Base-by-base conservation (phyloP, 2,888 invertebrate species). In the Pomacea canaliculata region DNA sequence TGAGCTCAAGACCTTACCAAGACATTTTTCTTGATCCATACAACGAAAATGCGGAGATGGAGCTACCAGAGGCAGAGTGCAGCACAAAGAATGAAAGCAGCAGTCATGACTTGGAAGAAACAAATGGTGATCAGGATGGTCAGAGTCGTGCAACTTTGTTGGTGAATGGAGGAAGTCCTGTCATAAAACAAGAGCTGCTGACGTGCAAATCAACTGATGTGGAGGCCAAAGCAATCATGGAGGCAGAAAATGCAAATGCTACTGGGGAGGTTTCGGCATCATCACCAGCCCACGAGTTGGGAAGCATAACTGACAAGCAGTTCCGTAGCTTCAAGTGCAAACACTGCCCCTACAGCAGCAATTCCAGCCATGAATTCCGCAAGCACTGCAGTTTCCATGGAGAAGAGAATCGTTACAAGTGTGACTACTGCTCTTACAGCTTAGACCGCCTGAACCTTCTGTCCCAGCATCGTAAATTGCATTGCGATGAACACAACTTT, bases 361-460 rank as follows among this genome's bases (percentile, higher is more conserved):
- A 83, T 76, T 83, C 85, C 51, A 76, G 73, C 56, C 77, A 78
- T 63, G 88, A 87, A 68, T 85, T 81, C 72, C 78, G 81, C 67
- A 86, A 84, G 72, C 87, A 88, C 80, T 69, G 77, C 37, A 78
- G 81, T 27, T 80, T 83, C n/a, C 87, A 87, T 77, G 85, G 84
- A 7, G 79, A 80, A 13, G 83, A 84, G 69, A 79, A 83, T 18
- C 83, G 82, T 67, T 86, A 84, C 79, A 81, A 82, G 46, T 88
- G 88, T 77, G 82, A 84, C 63, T 78, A 83, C 71, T 89, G 89
- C 80, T 85, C 86, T 71, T 89, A 86, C 82, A 87, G 88, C 71
- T 82, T 85, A 12, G 87, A 89, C 76, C 84, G 83, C 56, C 78
- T 80, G 59, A 78, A 81, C 69, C 74, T 81, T 19, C 78, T 88